Conservation (phyloP, 2,113 vertebrate genomes). For the Ellobius talpinus region DNA sequence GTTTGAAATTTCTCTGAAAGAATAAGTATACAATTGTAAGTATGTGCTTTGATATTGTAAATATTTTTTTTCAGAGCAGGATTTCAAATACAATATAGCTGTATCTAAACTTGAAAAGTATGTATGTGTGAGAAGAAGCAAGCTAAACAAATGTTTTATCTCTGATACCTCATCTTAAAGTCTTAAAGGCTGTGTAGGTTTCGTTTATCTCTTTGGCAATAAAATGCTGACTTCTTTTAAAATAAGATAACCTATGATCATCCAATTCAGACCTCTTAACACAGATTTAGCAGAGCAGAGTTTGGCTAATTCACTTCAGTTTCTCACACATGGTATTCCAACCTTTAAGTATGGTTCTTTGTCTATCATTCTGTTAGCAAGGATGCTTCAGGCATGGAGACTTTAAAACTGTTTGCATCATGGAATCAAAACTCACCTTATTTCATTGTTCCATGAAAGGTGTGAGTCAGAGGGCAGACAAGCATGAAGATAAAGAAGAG, state of each 20-base stretch:
- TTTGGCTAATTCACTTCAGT: background rate
- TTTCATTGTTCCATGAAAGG: background rate
- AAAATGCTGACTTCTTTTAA: background rate
- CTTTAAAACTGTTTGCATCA: background rate
- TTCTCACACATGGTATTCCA: background rate
- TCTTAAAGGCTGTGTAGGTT: background rate
- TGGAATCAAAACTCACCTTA: background rate
- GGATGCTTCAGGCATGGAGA: background rate
- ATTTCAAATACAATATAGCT: background rate
- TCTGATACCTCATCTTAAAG: background rate
- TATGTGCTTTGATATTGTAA: background rate
- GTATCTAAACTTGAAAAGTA: background rate
- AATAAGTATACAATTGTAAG: constrained; percentile 4
- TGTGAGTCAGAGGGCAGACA: background rate
- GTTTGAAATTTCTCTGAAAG: background rate
- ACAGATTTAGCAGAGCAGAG: background rate
- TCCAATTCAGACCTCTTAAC: background rate
- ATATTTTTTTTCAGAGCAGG: background rate
- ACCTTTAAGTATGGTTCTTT: background rate
- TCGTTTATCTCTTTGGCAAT: constrained; percentile 11
- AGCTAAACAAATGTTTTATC: background rate
- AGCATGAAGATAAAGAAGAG: background rate
- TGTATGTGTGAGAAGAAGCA: background rate
- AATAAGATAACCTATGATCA: background rate
- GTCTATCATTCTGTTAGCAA: constrained; percentile 8